phyloP scores from a whole-genome alignment of 2,888 invertebrate genomes.

The Mystacides longicornis region DNA sequence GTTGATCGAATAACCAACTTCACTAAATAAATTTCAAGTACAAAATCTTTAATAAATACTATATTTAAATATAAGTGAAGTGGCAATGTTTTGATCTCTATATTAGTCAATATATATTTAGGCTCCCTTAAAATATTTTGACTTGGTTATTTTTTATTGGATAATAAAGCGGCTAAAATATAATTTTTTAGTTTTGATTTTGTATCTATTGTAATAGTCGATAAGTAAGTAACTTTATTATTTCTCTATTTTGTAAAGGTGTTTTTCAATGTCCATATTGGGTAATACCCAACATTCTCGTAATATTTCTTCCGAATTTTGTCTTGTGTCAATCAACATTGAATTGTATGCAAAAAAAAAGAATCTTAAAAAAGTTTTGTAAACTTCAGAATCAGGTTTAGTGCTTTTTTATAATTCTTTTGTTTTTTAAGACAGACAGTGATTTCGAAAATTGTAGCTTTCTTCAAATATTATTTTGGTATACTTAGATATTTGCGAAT shows the following conservation, averaged over 20 bases:
- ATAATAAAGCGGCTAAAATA: no score
- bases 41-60: constrained; percentile 32
- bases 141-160: constrained; percentile 29
- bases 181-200: constrained; percentile 25
- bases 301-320: constrained; percentile 22
- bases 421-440: not conserved
- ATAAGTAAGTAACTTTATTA: constrained; percentile 16
- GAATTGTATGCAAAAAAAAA: not conserved
- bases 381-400: no score
- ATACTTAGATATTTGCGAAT: not conserved
- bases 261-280: no score
- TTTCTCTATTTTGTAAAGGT: not conserved
- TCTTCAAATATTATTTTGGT: not conserved
- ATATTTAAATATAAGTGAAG: constrained; percentile 38
- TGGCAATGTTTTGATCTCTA: constrained; percentile 68
- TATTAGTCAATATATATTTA: constrained; percentile 61
- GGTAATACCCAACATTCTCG: constrained; percentile 24
- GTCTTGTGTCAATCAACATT: not conserved
- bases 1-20: constrained; percentile 4
- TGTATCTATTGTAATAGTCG: constrained; percentile 29
- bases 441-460: not conserved
- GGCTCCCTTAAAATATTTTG: constrained; percentile 28
- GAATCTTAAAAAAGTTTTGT: no score
- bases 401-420: not conserved
- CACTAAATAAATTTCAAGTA: constrained; percentile 24